Conservation (phyloP, 1,140 invertebrate genomes). For the Phenacoccus solenopsis region DNA sequence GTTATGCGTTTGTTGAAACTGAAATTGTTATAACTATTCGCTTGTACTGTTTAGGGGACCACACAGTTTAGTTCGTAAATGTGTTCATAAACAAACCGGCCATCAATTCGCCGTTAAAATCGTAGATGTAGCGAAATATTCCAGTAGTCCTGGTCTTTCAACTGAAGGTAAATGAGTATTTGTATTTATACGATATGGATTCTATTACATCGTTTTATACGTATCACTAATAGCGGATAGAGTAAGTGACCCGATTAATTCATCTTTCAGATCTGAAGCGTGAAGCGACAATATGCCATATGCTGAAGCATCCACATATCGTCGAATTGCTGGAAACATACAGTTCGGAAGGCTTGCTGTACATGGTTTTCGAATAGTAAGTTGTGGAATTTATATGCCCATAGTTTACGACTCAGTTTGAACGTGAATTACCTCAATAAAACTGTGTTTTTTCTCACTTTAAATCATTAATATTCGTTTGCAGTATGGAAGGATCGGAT, state of each 20-base stretch:
- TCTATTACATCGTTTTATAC: neutral
- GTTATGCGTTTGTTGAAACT: too few species aligned
- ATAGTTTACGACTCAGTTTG: neutral
- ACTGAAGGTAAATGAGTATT: constrained; percentile 63
- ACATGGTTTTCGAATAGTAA: constrained; percentile 99
- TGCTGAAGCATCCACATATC: constrained; percentile 97
- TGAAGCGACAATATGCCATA: constrained; percentile 97
- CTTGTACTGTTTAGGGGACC: constrained; percentile 71
- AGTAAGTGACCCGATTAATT: too few species aligned
- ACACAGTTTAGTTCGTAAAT: constrained; percentile 90
- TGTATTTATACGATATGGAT: neutral
- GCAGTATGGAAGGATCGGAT: constrained; percentile 96
- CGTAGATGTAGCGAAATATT: constrained; percentile 94
- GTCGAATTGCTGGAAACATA: constrained; percentile 96
- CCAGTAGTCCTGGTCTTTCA: constrained; percentile 85
- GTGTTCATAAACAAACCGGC: constrained; percentile 85
- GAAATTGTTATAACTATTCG: constrained; percentile 23
- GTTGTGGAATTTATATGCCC: constrained; percentile 35
- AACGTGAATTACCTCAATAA: neutral
- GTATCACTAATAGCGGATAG: neutral
- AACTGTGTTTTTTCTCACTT: neutral
- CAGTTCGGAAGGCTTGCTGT: constrained; percentile 95
- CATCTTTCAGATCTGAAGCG: constrained; percentile 71
- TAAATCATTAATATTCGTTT: neutral
- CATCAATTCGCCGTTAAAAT: constrained; percentile 98